Evolutionary conservation across 2,888 invertebrate species (phyloP).

Genomic region (Notodonta dromedarius): DNA sequence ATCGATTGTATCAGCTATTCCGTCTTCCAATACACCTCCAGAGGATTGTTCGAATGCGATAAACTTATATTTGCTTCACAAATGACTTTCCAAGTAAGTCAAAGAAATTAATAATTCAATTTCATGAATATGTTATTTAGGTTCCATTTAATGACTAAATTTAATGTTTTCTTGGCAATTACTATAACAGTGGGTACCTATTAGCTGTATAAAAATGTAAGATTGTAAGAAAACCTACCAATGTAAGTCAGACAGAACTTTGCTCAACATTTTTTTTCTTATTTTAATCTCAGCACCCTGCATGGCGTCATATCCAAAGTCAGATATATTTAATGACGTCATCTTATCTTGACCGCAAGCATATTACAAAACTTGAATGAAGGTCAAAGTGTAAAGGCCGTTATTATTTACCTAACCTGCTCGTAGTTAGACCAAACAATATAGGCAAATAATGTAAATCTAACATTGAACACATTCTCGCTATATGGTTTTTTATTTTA

Average conservation of each 20-base stretch:
- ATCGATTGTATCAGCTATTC: constrained; percentile 98
- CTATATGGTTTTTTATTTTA: no score
- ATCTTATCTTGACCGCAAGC: not conserved
- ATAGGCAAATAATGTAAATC: not conserved
- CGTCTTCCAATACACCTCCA: constrained; percentile 96
- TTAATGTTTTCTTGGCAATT: no score
- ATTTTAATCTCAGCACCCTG: not conserved
- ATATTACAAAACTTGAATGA: not conserved
- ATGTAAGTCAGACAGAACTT: not conserved
- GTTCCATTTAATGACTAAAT: no score
- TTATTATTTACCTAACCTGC: not conserved
- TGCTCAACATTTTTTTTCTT: not conserved
- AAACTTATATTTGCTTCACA: constrained; percentile 98
- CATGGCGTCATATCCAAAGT: not conserved
- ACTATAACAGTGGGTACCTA: no score
- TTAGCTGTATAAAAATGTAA: no score
- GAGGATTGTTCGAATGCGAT: constrained; percentile 98
- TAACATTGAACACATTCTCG: not conserved
- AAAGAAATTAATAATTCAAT: no score
- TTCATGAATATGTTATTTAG: no score
- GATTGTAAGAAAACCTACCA: not conserved
- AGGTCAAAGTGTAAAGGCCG: not conserved
- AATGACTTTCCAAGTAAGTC: constrained; percentile 95
- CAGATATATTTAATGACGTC: not conserved
- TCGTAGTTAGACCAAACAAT: not conserved